phyloP scores from a whole-genome alignment of 2,113 vertebrate genomes.

The Polyodon spathula region DNA sequence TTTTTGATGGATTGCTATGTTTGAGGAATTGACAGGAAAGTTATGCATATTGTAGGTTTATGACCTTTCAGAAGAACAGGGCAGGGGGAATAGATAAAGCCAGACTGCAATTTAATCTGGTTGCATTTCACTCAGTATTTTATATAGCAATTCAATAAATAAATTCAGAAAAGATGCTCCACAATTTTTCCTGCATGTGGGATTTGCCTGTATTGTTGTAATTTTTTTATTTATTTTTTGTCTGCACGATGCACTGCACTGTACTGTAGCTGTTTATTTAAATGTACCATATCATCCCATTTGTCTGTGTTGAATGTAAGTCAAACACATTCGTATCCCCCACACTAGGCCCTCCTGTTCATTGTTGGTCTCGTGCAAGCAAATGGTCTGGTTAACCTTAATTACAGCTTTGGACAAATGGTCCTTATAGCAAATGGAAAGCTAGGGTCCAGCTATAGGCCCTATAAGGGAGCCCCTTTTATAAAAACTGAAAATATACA shows the following conservation, averaged over 20 bases:
- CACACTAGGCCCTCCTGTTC: constrained; percentile 36
- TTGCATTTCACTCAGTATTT: background rate
- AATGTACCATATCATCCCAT: constrained; percentile 80
- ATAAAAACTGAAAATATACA: too few species aligned
- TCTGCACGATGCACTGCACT: background rate
- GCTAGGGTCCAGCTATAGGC: background rate
- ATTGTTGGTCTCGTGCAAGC: constrained; percentile 74
- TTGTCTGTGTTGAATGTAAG: constrained; percentile 40
- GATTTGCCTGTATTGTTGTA: too few species aligned
- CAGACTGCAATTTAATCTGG: background rate
- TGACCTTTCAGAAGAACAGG: background rate
- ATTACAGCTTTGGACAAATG: constrained; percentile 69
- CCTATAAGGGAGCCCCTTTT: too few species aligned
- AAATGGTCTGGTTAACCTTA: constrained; percentile 75
- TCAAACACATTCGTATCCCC: constrained; percentile 32
- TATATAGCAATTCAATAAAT: too few species aligned
- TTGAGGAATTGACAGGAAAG: background rate
- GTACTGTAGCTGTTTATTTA: constrained; percentile 19
- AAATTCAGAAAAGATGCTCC: too few species aligned
- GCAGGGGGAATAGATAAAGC: background rate
- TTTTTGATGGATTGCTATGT: background rate
- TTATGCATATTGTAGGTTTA: background rate
- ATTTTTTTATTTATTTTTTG: too few species aligned
- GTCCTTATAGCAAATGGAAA: constrained; percentile 3
- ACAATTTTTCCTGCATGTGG: too few species aligned